Evolutionary conservation across 2,113 vertebrate species (phyloP).

Genomic region (Edolisoma coerulescens): DNA sequence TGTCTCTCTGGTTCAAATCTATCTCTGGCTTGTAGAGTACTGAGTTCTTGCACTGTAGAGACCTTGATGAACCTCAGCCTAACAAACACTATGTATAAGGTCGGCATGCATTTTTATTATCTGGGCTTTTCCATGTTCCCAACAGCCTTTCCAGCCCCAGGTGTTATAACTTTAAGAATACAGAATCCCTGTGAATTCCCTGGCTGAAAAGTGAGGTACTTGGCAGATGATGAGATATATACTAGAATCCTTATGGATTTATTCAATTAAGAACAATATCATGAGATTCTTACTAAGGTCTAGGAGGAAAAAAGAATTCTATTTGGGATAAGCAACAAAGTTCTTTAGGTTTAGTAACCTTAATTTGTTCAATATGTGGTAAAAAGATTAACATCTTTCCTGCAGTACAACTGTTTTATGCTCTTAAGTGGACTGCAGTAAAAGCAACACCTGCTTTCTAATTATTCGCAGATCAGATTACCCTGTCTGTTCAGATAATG

Average conservation of each 20-base stretch:
- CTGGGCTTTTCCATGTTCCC: neutral
- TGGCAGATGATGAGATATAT: neutral
- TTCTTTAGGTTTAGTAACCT: neutral
- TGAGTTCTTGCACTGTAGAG: neutral
- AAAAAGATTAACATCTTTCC: neutral
- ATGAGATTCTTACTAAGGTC: neutral
- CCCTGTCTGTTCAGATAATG: neutral
- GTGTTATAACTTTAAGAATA: neutral
- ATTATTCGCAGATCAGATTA: neutral
- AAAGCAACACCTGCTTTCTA: neutral
- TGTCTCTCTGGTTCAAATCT: neutral
- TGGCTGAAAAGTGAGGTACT: neutral
- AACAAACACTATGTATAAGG: neutral
- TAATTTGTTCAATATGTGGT: neutral
- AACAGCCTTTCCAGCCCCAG: neutral
- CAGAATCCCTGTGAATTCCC: neutral
- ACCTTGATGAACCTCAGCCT: neutral
- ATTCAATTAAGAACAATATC: constrained; percentile 29
- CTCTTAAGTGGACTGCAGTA: neutral
- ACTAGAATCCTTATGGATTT: neutral
- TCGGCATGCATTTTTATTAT: neutral
- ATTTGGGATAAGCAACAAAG: neutral
- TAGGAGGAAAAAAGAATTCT: neutral
- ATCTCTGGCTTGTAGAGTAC: neutral
- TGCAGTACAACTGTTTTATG: neutral